These are phyloP conservation scores for Sepiola atlantica DNA, from an alignment of 2,888 invertebrate genomes.

Conservation along the genomic window DNA sequence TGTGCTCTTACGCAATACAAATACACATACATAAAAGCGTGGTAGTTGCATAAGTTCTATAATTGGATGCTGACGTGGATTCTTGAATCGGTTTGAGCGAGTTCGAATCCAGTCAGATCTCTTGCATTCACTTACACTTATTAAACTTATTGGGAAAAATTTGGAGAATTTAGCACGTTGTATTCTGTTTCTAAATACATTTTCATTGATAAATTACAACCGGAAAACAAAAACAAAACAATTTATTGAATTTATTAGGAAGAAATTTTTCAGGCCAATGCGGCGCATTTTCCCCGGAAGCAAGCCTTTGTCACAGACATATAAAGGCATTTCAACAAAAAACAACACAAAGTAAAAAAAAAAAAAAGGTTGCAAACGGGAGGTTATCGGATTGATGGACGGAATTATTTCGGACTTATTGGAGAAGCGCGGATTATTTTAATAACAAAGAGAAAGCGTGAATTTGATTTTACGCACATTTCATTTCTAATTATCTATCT, in stretches of 20 bases:
- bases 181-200: background rate
- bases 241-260: background rate
- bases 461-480: conserved; percentile 8
- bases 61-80: no score
- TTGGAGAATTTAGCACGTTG: no score
- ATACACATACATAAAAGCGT: no score
- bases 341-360: background rate
- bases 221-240: background rate
- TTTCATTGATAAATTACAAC: background rate
- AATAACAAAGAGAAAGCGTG: background rate
- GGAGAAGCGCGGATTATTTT: background rate
- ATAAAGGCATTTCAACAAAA: background rate
- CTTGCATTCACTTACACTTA: no score
- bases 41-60: no score
- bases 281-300: background rate
- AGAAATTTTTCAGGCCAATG: background rate
- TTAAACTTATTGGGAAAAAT: no score
- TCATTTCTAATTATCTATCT: conserved; percentile 22
- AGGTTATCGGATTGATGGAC: background rate
- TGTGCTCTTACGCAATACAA: no score
- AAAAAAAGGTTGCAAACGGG: background rate
- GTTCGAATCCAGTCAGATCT: no score
- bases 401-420: background rate
- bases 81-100: no score
- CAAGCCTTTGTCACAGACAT: background rate